Base-by-base conservation (phyloP, 2,113 vertebrate species). In the Pithys albifrons region DNA sequence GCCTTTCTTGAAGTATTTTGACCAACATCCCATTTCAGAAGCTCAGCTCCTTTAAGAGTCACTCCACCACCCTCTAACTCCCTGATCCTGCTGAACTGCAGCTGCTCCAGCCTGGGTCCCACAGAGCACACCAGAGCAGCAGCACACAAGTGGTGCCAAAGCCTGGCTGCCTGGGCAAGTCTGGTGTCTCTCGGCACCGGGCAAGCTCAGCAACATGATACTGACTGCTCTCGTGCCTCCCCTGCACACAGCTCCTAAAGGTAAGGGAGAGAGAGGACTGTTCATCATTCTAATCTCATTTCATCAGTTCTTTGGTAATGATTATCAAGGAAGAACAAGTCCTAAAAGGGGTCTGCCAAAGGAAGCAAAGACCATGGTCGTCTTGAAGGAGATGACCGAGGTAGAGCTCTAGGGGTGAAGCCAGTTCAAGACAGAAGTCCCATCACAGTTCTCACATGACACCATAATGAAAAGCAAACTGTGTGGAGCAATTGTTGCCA, bases 121-220 rank as follows among this genome's bases (percentile, higher is more conserved):
- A 83, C 22, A 27, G 59, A 93, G 64, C 92, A 95, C 62, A 80
- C 71, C 82, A 93, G 79, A 70, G 58, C 95, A 94, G 75, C 37
- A 95, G 78, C 1, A 72, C 70, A 96, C 81, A 88, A 57, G 88
- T 0, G 88, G 10, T 37, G 74, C 81, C 88, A 89, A 48, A 66
- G 37, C 25, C 92, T 19, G 72, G 59, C 72, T 96, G 96, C 79
- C 95, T 85, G 78, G 88, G 83, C 92, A 96, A 83, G 91, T 25
- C 90, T 90, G 79, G 64, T 71, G 76, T 61, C 82, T 62, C 83
- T 79, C 71, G 45, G 78, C 12, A 48, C 81, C 1, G 0, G 3
- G 19, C 57, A 75, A 86, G 57, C 58, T 69, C 83, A 82, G 85
- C 78, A 93, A 61, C 9, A 5, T 3, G 12, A 45, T 65, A 82